These are phyloP conservation scores for Abrostola triplasia DNA, from an alignment of 2,888 invertebrate species.

Conservation along the genomic window DNA sequence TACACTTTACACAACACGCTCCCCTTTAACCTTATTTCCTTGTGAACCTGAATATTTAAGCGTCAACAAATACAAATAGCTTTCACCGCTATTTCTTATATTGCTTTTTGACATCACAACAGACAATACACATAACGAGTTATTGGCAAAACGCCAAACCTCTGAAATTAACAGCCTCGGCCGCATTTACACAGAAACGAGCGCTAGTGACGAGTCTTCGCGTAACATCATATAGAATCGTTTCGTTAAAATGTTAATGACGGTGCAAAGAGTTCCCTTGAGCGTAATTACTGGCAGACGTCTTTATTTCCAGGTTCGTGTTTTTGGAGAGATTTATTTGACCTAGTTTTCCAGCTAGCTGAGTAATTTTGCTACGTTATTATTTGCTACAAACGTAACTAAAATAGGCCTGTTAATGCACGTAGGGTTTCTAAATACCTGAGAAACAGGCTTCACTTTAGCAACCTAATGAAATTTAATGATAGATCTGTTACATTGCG, in stretches of 20 bases:
- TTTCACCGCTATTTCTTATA: conserved; percentile 8
- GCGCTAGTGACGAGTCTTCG: conserved; percentile 19
- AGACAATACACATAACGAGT: conserved; percentile 46
- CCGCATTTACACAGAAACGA: conserved; percentile 35
- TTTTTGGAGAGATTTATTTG: conserved; percentile 39
- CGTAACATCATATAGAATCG: conserved; percentile 14
- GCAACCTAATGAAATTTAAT: background rate
- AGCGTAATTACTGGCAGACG: conserved; percentile 38
- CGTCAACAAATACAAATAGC: conserved; percentile 2
- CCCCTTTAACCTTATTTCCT: no score
- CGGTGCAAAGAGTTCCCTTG: conserved; percentile 25
- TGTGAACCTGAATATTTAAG: conserved; percentile 1
- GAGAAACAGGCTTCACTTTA: background rate
- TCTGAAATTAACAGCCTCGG: conserved; percentile 39
- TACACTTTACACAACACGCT: background rate
- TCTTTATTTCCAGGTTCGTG: conserved; percentile 8
- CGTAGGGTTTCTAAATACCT: background rate
- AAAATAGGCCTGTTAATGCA: background rate
- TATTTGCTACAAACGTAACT: no score
- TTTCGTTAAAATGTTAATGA: conserved; percentile 54
- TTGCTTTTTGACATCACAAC: conserved; percentile 31
- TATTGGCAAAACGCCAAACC: conserved; percentile 45
- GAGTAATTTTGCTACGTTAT: background rate
- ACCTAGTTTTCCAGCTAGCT: conserved; percentile 20
- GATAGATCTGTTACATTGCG: background rate